Percentiles rank a stretch among this genome's conserved stretches.
These are phyloP conservation scores for Maccullochella peelii DNA, from an alignment of 2,113 vertebrate genomes.

Conservation along the genomic window DNA sequence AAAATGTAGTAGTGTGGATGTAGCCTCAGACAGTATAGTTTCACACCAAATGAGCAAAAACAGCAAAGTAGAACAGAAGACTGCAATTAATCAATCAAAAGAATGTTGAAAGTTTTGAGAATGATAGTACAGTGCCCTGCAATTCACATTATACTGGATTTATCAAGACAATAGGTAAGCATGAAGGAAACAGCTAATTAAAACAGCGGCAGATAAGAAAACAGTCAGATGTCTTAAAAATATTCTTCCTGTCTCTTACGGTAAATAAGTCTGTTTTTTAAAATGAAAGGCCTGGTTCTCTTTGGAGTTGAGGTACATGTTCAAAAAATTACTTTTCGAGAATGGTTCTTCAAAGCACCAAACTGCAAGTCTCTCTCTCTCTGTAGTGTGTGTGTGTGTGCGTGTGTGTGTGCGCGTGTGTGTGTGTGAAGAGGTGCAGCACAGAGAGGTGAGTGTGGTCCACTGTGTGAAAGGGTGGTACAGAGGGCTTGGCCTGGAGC, in stretches of 20 bases:
- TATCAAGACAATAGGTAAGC: not conserved
- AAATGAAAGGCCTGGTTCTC: not conserved
- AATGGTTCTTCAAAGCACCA: not conserved
- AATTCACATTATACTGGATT: not conserved
- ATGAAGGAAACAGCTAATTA: not conserved
- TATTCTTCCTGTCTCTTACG: not conserved
- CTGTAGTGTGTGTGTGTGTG: slow-evolving; percentile 12
- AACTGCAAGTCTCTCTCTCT: not conserved
- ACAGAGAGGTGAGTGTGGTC: slow-evolving; percentile 71
- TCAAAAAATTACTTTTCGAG: not conserved
- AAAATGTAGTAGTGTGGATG: too few species aligned
- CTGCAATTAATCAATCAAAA: too few species aligned
- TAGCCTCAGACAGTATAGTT: too few species aligned
- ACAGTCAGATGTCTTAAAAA: not conserved
- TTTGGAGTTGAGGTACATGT: not conserved
- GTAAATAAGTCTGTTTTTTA: not conserved
- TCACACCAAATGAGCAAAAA: not conserved
- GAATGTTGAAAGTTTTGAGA: too few species aligned
- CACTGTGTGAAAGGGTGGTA: slow-evolving; percentile 60
- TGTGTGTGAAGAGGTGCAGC: slow-evolving; percentile 31
- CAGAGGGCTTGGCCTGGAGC: slow-evolving; percentile 69
- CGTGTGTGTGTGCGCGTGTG: slow-evolving; percentile 27
- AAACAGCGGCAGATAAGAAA: not conserved
- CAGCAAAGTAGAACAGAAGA: not conserved
- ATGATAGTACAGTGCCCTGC: not conserved